Percentiles rank a stretch among this genome's conserved stretches.
Conservation (phyloP, 2,797 vertebrate species). For the Balearica regulorum region DNA sequence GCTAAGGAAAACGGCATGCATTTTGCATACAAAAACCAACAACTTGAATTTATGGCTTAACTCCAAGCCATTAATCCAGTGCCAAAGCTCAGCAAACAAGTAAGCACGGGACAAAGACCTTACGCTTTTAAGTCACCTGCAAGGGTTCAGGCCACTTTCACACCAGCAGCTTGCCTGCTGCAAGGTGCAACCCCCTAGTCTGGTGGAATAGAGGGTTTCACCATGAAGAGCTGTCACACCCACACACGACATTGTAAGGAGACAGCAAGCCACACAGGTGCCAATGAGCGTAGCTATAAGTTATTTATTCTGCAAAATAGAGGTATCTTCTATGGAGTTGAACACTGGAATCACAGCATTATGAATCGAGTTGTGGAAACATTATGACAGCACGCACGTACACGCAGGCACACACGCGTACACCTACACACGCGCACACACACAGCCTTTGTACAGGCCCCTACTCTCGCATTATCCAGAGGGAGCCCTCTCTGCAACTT, state of each 20-base stretch:
- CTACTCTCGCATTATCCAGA: not conserved
- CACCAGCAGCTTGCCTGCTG: not conserved
- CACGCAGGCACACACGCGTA: not conserved
- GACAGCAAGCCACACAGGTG: not conserved
- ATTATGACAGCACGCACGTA: slow-evolving; percentile 33
- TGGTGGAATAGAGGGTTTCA: not conserved
- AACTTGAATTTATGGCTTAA: not conserved
- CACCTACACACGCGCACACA: not conserved
- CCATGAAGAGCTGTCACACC: slow-evolving; percentile 6
- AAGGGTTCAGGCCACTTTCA: not conserved
- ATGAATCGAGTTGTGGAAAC: slow-evolving; percentile 47
- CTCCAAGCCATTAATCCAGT: not conserved
- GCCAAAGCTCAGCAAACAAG: not conserved
- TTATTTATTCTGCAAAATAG: slow-evolving; percentile 73
- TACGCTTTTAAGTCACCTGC: not conserved
- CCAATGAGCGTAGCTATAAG: slow-evolving; percentile 50
- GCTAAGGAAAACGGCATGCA: accelerated
- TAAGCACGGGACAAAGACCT: not conserved
- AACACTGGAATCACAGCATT: slow-evolving; percentile 58
- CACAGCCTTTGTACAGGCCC: not conserved
- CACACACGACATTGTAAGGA: not conserved
- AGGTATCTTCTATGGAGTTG: slow-evolving; percentile 64
- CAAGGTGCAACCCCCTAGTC: not conserved
- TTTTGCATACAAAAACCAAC: not conserved
- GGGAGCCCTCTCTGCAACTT: not conserved